Percentiles rank a stretch among this genome's conserved stretches.
phyloP scores from a whole-genome alignment of 2,113 vertebrate genomes.

The Phrynocephalus versicolor region DNA sequence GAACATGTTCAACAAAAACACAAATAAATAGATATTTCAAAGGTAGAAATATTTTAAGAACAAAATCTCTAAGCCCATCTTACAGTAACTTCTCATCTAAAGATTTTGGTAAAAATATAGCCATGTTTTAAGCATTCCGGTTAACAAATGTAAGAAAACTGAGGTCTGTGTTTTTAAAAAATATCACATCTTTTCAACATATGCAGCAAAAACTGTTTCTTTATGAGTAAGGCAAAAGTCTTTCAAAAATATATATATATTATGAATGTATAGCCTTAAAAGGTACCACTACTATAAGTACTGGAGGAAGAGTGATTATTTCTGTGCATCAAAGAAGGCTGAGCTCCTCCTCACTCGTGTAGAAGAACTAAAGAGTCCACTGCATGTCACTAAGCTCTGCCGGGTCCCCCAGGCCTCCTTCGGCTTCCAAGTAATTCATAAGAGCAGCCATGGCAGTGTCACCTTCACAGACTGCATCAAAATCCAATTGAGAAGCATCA shows the following conservation, averaged over 20 bases:
- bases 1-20: slow-evolving; percentile 45
- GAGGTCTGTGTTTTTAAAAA: slow-evolving; percentile 50
- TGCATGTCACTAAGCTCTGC: slow-evolving; percentile 86
- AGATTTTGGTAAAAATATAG: slow-evolving; percentile 70
- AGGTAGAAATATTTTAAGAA: slow-evolving; percentile 50
- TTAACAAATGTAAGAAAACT: slow-evolving; percentile 57
- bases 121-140: slow-evolving; percentile 51
- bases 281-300: slow-evolving; percentile 60
- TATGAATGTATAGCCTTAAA: slow-evolving; percentile 42
- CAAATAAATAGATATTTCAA: slow-evolving; percentile 60
- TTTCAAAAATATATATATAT: slow-evolving; percentile 51
- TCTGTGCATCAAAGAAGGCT: slow-evolving; percentile 45
- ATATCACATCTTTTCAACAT: slow-evolving; percentile 55
- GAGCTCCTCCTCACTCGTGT: slow-evolving; percentile 29
- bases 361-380: slow-evolving; percentile 83
- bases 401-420: slow-evolving; percentile 83
- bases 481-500: slow-evolving; percentile 83
- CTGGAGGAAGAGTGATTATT: slow-evolving; percentile 49
- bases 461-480: slow-evolving; percentile 83
- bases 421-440: slow-evolving; percentile 92
- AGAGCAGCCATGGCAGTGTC: slow-evolving; percentile 88
- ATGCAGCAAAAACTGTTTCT: slow-evolving; percentile 49
- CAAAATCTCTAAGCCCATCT: slow-evolving; percentile 49
- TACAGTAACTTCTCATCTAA: slow-evolving; percentile 58
- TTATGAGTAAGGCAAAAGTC: slow-evolving; percentile 54